phyloP scores from a whole-genome alignment of 2,888 invertebrate species.

The Pyrochroa serraticornis region DNA sequence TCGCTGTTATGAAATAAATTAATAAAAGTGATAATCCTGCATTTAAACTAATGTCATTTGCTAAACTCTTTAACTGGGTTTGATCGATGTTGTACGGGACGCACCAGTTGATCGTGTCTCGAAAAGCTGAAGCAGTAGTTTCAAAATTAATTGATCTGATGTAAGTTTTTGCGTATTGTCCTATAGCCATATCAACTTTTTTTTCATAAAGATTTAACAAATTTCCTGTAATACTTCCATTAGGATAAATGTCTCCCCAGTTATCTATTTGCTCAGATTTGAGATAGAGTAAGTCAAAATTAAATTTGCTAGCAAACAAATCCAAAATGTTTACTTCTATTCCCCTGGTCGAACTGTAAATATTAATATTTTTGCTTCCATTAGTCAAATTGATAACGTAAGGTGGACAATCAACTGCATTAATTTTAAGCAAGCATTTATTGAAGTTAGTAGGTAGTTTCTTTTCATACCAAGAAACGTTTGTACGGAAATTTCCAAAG shows the following conservation, averaged over 20 bases:
- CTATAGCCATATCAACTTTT: neutral
- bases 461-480: too few relatives aligned
- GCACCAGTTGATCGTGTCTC: conserved; percentile 31
- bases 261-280: too few relatives aligned
- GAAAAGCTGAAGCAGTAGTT: conserved; percentile 29
- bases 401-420: too few relatives aligned
- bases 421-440: neutral
- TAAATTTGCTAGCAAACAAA: neutral
- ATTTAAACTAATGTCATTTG: too few relatives aligned
- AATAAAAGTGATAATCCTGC: too few relatives aligned
- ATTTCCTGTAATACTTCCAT: conserved; percentile 27
- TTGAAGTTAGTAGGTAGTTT: conserved; percentile 1
- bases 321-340: neutral
- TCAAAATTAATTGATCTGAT: conserved; percentile 17
- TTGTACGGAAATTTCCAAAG: too few relatives aligned
- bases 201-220: neutral
- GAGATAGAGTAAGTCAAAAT: neutral
- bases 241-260: conserved; percentile 17
- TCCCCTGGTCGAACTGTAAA: too few relatives aligned
- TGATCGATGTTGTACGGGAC: conserved; percentile 19
- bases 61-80: too few relatives aligned
- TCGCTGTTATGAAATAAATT: too few relatives aligned
- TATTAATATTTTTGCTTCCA: too few relatives aligned
- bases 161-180: too few relatives aligned
- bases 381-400: too few relatives aligned